Percentiles rank a stretch among this genome's conserved stretches.
phyloP scores from a whole-genome alignment of 2,113 vertebrate species.

The Ictidomys tridecemlineatus region DNA sequence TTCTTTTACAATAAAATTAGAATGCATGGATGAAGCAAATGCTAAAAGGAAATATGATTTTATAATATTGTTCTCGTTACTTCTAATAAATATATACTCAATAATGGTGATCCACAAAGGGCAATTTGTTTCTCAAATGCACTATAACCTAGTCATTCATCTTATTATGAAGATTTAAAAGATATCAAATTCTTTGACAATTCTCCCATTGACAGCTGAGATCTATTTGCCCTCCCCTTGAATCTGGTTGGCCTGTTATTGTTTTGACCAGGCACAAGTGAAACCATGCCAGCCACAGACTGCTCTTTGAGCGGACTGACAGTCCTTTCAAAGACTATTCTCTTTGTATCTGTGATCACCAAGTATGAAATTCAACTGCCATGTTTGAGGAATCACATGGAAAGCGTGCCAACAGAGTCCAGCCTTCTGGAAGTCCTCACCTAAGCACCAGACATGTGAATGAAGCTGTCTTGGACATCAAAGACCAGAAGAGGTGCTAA shows the following conservation, averaged over 20 bases:
- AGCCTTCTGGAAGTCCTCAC: background rate
- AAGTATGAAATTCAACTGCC: background rate
- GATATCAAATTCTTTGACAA: background rate
- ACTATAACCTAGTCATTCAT: background rate
- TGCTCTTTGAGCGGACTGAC: background rate
- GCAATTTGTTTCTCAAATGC: constrained; percentile 10
- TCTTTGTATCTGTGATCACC: background rate
- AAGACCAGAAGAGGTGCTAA: background rate
- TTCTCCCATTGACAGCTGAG: background rate
- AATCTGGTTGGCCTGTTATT: background rate
- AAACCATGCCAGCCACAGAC: background rate
- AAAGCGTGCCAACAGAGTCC: background rate
- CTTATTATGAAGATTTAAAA: background rate
- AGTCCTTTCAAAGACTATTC: background rate
- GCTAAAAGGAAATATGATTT: background rate
- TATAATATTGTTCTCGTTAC: background rate
- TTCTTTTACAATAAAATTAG: constrained; percentile 38
- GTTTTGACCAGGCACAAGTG: background rate
- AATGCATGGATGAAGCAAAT: background rate
- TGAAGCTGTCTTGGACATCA: background rate
- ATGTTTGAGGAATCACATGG: too few species aligned
- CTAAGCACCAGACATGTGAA: background rate
- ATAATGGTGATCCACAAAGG: background rate
- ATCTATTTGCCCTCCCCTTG: background rate
- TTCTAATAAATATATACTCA: constrained; percentile 24